A percentile compares a stretch with the other conserved stretches of the same genome.
These are phyloP conservation scores for Pangasius sanitwongsei DNA, from an alignment of 2,797 vertebrate genomes.

Conservation along the genomic window DNA sequence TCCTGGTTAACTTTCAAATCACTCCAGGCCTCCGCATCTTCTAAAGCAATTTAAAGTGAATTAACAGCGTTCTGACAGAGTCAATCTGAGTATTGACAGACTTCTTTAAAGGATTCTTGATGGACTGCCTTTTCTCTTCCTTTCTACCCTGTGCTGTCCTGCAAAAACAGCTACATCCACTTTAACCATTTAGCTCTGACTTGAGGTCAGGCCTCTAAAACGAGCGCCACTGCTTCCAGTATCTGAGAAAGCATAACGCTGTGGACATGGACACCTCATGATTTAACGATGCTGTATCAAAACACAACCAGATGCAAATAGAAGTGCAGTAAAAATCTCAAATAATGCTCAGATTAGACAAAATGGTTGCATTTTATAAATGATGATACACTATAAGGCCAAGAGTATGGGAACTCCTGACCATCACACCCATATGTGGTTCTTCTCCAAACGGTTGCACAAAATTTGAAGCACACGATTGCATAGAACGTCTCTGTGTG, in stretches of 20 bases:
- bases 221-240: background rate
- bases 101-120: constrained; percentile 47
- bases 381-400: background rate
- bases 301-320: background rate
- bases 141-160: background rate
- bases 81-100: constrained; percentile 42
- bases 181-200: background rate
- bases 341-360: background rate
- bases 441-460: background rate
- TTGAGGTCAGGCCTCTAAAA: background rate
- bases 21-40: constrained; percentile 32
- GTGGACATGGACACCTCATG: background rate
- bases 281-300: background rate
- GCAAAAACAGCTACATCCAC: background rate
- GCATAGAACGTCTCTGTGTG: background rate
- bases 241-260: background rate
- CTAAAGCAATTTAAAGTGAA: constrained; percentile 46
- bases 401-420: background rate
- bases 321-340: background rate
- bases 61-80: constrained; percentile 45
- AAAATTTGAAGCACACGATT: background rate
- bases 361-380: background rate
- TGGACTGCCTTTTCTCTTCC: background rate
- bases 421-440: background rate
- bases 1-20: constrained; percentile 34